These are phyloP conservation scores for Malurus elegans DNA, from an alignment of 2,113 vertebrate species.

Conservation along the genomic window DNA sequence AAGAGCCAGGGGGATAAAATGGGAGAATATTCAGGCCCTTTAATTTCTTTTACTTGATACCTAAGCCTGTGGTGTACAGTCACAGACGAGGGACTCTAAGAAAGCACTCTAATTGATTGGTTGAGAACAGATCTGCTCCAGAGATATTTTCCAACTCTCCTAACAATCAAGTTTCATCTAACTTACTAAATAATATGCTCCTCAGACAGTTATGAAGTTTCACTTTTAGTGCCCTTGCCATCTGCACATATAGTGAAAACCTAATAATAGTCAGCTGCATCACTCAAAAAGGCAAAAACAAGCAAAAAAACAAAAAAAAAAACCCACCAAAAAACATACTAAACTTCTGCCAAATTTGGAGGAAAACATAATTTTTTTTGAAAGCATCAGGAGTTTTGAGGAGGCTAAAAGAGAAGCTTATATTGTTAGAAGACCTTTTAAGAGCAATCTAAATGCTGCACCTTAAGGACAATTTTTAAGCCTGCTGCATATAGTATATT, in stretches of 20 bases:
- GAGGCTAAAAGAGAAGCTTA: neutral
- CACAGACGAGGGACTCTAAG: neutral
- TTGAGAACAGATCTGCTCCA: neutral
- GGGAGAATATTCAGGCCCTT: neutral
- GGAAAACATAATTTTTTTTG: neutral
- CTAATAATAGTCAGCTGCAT: neutral
- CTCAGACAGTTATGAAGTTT: neutral
- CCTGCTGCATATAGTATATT: neutral
- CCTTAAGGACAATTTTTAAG: neutral
- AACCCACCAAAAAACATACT: neutral
- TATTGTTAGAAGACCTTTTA: neutral
- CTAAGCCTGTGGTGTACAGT: neutral
- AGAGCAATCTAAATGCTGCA: neutral
- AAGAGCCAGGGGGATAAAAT: neutral
- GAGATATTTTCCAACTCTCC: neutral
- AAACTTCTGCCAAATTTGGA: neutral
- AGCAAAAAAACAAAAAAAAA: neutral
- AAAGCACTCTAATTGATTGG: neutral
- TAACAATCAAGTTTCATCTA: neutral
- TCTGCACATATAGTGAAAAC: neutral
- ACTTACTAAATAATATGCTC: neutral
- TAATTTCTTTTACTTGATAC: neutral
- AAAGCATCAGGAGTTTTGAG: neutral
- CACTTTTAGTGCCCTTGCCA: neutral
- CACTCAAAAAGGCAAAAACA: neutral